Base-by-base conservation (phyloP, 1,140 invertebrate genomes). In the Latrodectus geometricus region DNA sequence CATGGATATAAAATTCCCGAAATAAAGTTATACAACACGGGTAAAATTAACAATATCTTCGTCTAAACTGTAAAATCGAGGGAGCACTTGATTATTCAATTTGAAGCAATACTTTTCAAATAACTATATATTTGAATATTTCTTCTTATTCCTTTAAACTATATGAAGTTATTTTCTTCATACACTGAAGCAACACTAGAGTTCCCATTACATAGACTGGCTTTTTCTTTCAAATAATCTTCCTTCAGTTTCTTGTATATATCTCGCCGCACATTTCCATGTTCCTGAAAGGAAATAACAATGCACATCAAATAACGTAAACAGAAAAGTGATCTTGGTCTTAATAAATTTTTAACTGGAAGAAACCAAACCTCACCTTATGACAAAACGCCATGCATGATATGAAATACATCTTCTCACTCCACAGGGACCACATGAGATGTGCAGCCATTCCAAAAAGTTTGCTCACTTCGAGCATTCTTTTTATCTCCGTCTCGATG, bases 341-440 rank as follows among this genome's bases (percentile, higher is more conserved):
- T 70, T 20, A 70, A 20, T 20, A 9, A 3, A 23, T 3, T 70
- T 20, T 23, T 23, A 70, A 70, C 0, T n/a, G 2, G 0, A 0
- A 70, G 21, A 70, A 23, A 11, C 9, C 17, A 70, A 20, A 20
- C 20, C 68, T 70, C 17, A 70, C 17, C 21, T n/a, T 70, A 70
- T 17, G 21, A 4, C 68, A 23, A 23, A 11, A 70, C 21, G 11
- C 94, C 90, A 98, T 98, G 89, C 95, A 93, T 61, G 96, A 97
- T 12, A 95, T 94, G 87, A 94, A 11, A 14, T 12, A 48, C 80
- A 82, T 82, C 49, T 98, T 95, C 21, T 98, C 93, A 23, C 94
- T 94, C 98, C 98, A 99, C 0, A 98, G 92, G 5, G 93, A 93
- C 97, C 97, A 99, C 88, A 98, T 95, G n/a, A 98, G 94, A 90